Base-by-base conservation (phyloP, 1,140 invertebrate genomes). In the Mizuhopecten yessoensis region DNA sequence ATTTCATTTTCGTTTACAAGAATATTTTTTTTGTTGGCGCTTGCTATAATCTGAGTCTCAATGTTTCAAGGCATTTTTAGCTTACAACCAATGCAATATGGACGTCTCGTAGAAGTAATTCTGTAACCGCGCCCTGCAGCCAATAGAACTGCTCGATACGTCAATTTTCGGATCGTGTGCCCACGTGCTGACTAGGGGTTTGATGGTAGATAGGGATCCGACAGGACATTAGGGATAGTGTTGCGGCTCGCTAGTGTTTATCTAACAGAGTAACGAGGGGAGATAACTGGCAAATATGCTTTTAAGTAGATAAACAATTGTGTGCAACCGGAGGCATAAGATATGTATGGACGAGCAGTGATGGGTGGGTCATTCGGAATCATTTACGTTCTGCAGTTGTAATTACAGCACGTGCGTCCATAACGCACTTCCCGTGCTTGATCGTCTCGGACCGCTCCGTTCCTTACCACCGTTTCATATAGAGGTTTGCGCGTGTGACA, bases 261-360 rank as follows among this genome's bases (percentile, higher is more conserved):
- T 75, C 57, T 75, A 29, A 75, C 23, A 29, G 29, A 75, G 57
- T 75, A 75, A 75, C 57, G 57, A 75, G 57, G 17, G 23, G n/a
- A 75, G 57, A 75, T 75, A 75, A 75, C 57, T n/a, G 57, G 57
- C 23, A 75, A 75, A 75, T 29, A 75, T 75, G 57, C 57, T 75
- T 75, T 75, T 75, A 75, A 75, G 57, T 75, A 75, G 57, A 75
- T 75, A 75, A 75, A 75, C 57, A 75, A 75, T 75, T 29, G 57
- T 75, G 57, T 29, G 57, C 57, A 75, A 75, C 57, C 29, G 57
- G 57, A 75, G 17, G n/a, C 57, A 11, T 75, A 5, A 75, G 57
- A n/a, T 29, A 75, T 75, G 5, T n/a, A 75, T 75, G 23, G 29
- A 75, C 57, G n/a, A 13, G 57, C 57, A n/a, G n/a, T 75, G 23